These are phyloP conservation scores for Tinamus guttatus DNA, from an alignment of 2,113 vertebrate species.

Conservation along the genomic window DNA sequence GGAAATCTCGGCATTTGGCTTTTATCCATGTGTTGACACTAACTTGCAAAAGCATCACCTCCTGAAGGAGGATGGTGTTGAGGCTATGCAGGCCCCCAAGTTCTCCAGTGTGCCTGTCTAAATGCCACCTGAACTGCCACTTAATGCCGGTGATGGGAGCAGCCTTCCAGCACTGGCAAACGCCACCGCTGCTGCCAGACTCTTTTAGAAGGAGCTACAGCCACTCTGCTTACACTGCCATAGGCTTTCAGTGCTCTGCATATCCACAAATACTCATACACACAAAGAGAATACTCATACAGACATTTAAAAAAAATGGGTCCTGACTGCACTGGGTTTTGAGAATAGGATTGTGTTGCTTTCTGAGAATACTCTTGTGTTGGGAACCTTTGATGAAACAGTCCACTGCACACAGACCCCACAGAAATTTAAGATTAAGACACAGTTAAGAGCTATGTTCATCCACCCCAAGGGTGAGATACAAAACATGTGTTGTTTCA, in stretches of 20 bases:
- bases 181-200: not conserved
- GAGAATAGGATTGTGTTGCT: not conserved
- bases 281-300: not conserved
- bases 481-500: not conserved
- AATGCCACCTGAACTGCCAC: not conserved
- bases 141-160: not conserved
- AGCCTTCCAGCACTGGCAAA: not conserved
- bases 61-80: not conserved
- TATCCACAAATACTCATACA: not conserved
- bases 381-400: not conserved
- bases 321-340: not conserved
- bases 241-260: accelerated
- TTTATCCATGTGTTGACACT: not conserved
- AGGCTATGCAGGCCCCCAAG: not conserved
- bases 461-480: not conserved
- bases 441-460: not conserved
- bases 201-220: not conserved
- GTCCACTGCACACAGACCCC: not conserved
- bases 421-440: not conserved
- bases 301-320: not conserved
- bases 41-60: not conserved
- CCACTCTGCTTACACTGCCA: accelerated
- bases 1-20: not conserved
- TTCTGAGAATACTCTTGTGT: not conserved
- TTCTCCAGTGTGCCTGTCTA: not conserved